Conservation (phyloP, 2,797 vertebrate genomes). For the Sphaeramia orbicularis region DNA sequence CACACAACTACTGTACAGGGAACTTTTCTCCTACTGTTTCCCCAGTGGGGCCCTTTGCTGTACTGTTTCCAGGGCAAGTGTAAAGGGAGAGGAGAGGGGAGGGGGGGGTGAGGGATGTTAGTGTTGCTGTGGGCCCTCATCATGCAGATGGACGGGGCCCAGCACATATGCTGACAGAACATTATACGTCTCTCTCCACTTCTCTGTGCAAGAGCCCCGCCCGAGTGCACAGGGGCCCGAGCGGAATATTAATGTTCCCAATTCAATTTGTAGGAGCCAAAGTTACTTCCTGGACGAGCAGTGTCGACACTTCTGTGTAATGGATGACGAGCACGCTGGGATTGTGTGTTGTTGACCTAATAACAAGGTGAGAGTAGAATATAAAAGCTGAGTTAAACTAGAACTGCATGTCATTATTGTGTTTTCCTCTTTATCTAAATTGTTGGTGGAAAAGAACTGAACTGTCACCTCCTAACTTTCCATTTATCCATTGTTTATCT, state of each 20-base stretch:
- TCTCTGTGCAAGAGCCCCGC: conserved; percentile 47
- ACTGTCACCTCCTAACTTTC: background rate
- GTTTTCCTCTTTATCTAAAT: background rate
- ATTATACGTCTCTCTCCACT: conserved; percentile 69
- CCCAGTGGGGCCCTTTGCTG: conserved; percentile 39
- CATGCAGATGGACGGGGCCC: conserved; percentile 76
- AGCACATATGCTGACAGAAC: conserved; percentile 79
- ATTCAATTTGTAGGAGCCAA: conserved; percentile 77
- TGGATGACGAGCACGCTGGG: conserved; percentile 67
- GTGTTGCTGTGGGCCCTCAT: conserved; percentile 65
- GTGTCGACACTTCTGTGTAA: conserved; percentile 75
- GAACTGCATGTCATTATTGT: background rate
- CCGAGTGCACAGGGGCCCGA: conserved; percentile 60
- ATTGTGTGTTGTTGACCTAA: conserved; percentile 61
- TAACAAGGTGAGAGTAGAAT: conserved; percentile 50
- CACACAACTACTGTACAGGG: background rate
- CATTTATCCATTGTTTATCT: background rate
- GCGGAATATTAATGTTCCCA: conserved; percentile 81
- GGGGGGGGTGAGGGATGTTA: conserved; percentile 31
- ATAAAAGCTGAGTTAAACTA: conserved; percentile 39
- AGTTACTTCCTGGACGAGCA: conserved; percentile 77
- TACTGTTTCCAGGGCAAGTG: conserved; percentile 52
- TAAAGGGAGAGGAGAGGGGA: background rate
- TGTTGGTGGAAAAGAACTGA: background rate
- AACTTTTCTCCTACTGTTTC: conserved; percentile 13